phyloP scores from a whole-genome alignment of 2,888 invertebrate genomes.

The Drosophila histrio region DNA sequence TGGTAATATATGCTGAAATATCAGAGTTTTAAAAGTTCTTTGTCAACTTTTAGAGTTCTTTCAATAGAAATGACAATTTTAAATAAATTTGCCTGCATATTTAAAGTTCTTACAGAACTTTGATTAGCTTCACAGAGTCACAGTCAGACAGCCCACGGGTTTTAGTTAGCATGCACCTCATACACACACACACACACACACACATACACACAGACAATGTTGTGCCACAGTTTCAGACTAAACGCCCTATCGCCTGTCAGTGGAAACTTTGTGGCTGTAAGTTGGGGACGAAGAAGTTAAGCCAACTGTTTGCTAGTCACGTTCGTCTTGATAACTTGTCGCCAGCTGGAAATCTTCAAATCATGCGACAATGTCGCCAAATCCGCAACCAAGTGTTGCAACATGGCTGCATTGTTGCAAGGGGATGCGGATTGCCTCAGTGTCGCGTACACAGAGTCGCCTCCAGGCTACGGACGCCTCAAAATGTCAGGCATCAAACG shows the following conservation, averaged over 20 bases:
- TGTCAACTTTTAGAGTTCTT: not conserved
- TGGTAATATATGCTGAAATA: not conserved
- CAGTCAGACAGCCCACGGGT: constrained; percentile 16
- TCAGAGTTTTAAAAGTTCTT: not conserved
- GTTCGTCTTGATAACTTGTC: constrained; percentile 79
- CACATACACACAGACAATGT: not conserved
- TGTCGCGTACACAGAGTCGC: constrained; percentile 17
- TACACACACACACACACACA: not conserved
- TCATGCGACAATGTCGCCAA: constrained; percentile 75
- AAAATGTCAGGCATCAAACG: constrained; percentile 61
- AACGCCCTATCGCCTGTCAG: constrained; percentile 48
- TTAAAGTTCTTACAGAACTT: constrained; percentile 28
- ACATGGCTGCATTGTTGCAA: constrained; percentile 57
- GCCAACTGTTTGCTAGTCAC: constrained; percentile 76
- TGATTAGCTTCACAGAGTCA: constrained; percentile 34
- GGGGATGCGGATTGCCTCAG: constrained; percentile 15
- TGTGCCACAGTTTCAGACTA: constrained; percentile 44
- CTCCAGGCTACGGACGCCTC: constrained; percentile 34
- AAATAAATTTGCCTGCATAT: not conserved
- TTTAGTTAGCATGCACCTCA: constrained; percentile 9
- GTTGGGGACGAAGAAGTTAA: constrained; percentile 52
- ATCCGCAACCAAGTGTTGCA: constrained; percentile 74
- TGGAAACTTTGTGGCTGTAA: constrained; percentile 17
- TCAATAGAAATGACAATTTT: not conserved
- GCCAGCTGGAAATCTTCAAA: constrained; percentile 76